These are phyloP conservation scores for Spongilla lacustris DNA, from an alignment of 37 sponge, comb jelly and placozoan species.

Conservation along the genomic window DNA sequence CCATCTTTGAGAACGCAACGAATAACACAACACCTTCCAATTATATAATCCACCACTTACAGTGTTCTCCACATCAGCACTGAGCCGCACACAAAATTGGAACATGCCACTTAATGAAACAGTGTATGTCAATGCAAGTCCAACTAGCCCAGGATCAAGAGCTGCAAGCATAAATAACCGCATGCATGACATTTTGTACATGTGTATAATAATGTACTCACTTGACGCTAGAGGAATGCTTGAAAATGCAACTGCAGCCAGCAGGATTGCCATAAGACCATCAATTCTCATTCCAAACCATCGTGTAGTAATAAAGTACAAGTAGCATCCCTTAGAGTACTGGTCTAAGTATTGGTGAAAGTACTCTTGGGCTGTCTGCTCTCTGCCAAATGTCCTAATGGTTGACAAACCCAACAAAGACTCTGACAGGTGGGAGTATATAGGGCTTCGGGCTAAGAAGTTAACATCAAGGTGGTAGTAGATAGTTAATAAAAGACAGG, in stretches of 20 bases:
- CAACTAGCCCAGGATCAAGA: slow-evolving; percentile 32
- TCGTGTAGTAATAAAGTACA: slow-evolving; percentile 12
- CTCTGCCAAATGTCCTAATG: slow-evolving; percentile 40
- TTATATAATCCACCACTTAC: slow-evolving; percentile 42
- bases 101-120: neutral
- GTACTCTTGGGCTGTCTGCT: neutral
- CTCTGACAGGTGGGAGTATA: slow-evolving; percentile 58
- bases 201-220: neutral
- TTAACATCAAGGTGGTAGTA: neutral
- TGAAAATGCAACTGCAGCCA: slow-evolving; percentile 27
- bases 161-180: neutral
- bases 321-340: slow-evolving; percentile 36
- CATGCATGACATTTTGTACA: neutral
- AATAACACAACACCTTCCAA: neutral
- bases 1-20: slow-evolving; percentile 49
- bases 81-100: slow-evolving; percentile 1
- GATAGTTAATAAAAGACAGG: neutral
- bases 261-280: slow-evolving; percentile 1
- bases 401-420: slow-evolving; percentile 59
- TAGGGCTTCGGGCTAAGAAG: slow-evolving; percentile 62
- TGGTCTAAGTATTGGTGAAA: slow-evolving; percentile 49
- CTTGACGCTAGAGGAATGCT: slow-evolving; percentile 32
- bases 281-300: slow-evolving; percentile 66
- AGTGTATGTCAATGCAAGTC: slow-evolving; percentile 28
- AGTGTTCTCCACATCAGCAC: slow-evolving; percentile 40